Evolutionary conservation across 2,113 vertebrate genomes (phyloP).

Genomic region (Cettia cetti): DNA sequence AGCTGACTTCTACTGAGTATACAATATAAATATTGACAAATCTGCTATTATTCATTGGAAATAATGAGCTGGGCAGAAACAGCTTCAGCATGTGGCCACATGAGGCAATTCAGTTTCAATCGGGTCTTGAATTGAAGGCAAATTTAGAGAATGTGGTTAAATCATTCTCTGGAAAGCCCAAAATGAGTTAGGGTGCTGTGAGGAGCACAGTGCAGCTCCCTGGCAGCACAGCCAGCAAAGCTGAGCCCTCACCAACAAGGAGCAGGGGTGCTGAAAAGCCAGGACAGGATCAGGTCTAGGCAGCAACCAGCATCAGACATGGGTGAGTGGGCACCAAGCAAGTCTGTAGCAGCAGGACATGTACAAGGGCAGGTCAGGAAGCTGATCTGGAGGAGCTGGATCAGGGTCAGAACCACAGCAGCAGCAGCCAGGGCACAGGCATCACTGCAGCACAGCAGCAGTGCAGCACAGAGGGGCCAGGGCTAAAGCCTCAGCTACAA

Average conservation of each 20-base stretch:
- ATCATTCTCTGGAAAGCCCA: neutral
- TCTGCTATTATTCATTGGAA: neutral
- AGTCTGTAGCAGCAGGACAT: fast-evolving
- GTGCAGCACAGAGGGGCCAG: fast-evolving
- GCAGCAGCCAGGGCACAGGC: neutral
- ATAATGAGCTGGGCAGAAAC: neutral
- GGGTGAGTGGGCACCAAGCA: fast-evolving
- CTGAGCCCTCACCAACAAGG: neutral
- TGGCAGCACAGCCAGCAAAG: fast-evolving
- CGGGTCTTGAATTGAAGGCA: neutral
- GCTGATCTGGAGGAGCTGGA: neutral
- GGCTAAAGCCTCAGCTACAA: neutral
- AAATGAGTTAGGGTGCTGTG: fast-evolving
- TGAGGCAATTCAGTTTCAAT: neutral
- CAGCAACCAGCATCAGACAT: fast-evolving
- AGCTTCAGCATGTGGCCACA: neutral
- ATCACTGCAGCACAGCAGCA: neutral
- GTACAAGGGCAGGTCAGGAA: neutral
- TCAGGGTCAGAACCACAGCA: neutral
- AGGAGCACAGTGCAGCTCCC: neutral
- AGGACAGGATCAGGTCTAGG: neutral
- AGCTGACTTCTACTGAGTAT: neutral
- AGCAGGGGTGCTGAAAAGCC: neutral
- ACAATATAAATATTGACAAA: slow-evolving; percentile 11
- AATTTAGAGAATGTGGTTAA: neutral